Evolutionary conservation across 2,113 vertebrate species (phyloP), one percentile per base, ranked within the genome.

Genomic region (Panthera tigris): DNA sequence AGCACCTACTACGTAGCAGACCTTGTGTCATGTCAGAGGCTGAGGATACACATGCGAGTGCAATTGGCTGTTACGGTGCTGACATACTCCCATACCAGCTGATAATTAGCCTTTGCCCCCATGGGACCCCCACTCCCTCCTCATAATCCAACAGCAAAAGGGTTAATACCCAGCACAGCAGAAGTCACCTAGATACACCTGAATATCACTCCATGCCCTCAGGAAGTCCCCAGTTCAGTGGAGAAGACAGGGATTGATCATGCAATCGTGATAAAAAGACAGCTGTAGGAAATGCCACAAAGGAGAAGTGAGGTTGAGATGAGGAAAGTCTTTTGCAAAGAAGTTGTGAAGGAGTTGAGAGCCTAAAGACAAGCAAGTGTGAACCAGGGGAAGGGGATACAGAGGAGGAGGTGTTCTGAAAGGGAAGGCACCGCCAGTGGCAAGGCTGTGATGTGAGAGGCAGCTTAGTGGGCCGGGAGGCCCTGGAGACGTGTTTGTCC

Each of bases 11-110:
- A 0, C 3, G 25, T 9, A 11, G 33, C 16, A 8, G 41, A 15
- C 4, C 36, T 0, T 0, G 0, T 7, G n/a, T 6, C 1, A 0
- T 12, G 39, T 14, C 45, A 25, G 50, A 13, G 27, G 50, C 95
- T 66, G 41, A 55, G 27, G 25, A 25, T 4, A 12, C 71, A 11
- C 18, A 11, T 27, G 1, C 6, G 16, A 19, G 45, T 7, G 1
- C 4, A 29, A 25, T n/a, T 33, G 39, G 39, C 13, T 0, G 7
- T 41, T 15, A 8, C 1, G 5, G 41, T 6, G 18, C 48, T 39
- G 25, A 68, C 12, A 36, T 27, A 29, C 45, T 18, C 87, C 36
- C 23, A 1, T 13, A 0, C 41, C 8, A 7, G 18, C 15, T 31
- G 48, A 9, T 31, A 29, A n/a, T 33, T 6, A 61, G 31, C 39